phyloP scores from a whole-genome alignment of 2,113 vertebrate genomes.

The Microtus pennsylvanicus region DNA sequence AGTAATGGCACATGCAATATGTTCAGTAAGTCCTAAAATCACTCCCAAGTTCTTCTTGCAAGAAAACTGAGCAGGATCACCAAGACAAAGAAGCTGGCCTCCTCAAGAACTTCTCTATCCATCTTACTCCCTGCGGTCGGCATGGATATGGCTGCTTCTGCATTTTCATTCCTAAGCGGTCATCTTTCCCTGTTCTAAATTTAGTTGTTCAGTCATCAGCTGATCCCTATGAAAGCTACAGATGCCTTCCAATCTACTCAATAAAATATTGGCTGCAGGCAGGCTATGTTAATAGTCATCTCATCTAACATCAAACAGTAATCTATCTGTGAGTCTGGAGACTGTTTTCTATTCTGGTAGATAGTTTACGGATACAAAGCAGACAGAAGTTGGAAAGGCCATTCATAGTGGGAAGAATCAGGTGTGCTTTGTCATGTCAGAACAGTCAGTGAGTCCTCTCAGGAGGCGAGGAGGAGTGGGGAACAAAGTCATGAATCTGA shows the following conservation, averaged over 20 bases:
- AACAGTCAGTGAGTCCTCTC: background rate
- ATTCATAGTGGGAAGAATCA: background rate
- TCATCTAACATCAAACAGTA: background rate
- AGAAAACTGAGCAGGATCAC: background rate
- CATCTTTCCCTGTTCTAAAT: background rate
- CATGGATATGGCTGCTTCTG: background rate
- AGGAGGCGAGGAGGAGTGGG: accelerated
- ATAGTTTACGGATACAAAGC: background rate
- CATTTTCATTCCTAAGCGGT: background rate
- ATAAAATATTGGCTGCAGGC: background rate
- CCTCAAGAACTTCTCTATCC: background rate
- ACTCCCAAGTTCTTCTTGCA: background rate
- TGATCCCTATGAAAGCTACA: background rate
- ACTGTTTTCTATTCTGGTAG: background rate
- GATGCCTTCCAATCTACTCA: background rate
- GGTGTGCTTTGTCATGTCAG: background rate
- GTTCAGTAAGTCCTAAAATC: background rate
- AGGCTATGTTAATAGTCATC: background rate
- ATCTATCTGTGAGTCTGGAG: background rate
- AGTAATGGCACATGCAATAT: background rate
- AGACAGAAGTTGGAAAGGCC: background rate
- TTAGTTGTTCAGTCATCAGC: background rate
- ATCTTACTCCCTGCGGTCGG: background rate
- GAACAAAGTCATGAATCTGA: slow-evolving; percentile 26
- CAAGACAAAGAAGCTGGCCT: background rate